Conservation (phyloP, 2,113 vertebrate species). For the Sminthopsis crassicaudata region DNA sequence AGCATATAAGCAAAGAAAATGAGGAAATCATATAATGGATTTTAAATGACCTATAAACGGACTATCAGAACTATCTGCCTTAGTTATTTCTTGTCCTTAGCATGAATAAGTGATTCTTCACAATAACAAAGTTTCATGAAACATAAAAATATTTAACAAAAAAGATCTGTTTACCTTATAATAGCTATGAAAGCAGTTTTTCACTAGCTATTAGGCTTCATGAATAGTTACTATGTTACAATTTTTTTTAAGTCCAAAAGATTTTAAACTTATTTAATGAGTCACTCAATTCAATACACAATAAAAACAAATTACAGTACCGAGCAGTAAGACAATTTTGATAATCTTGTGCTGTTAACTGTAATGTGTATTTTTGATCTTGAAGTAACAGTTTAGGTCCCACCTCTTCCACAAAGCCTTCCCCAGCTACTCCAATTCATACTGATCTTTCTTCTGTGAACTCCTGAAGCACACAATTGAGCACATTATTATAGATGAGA, state of each 20-base stretch:
- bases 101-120: neutral
- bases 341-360: constrained; percentile 18
- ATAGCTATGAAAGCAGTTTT: neutral
- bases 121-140: constrained; percentile 10
- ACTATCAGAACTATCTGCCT: neutral
- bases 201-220: neutral
- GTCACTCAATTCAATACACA: constrained; percentile 13
- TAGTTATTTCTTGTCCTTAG: neutral
- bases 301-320: constrained; percentile 23
- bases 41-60: neutral
- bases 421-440: neutral
- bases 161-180: neutral
- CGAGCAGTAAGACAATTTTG: neutral
- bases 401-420: constrained; percentile 10
- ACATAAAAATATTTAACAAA: constrained; percentile 28
- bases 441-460: neutral
- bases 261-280: neutral
- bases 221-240: neutral
- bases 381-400: neutral
- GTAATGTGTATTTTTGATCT: neutral
- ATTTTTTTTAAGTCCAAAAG: neutral
- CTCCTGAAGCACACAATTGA: neutral
- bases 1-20: neutral
- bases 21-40: neutral
- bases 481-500: neutral